Conservation (phyloP, 2,888 invertebrate genomes). For the Diachrysia chrysitis region DNA sequence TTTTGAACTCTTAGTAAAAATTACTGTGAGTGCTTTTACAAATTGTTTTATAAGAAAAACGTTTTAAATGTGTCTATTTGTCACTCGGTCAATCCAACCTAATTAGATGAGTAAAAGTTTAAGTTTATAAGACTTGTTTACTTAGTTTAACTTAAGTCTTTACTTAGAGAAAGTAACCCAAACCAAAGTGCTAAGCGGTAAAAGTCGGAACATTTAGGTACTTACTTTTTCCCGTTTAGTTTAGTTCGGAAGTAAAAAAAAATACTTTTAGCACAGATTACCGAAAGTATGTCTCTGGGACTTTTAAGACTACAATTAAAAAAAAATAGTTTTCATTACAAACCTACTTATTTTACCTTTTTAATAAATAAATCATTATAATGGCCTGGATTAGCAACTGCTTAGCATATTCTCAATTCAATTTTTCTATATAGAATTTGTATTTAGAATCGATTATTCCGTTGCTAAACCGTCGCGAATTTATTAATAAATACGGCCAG, state of each 20-base stretch:
- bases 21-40: neutral
- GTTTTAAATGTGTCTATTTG: slow-evolving; percentile 11
- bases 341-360: no score
- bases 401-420: no score
- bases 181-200: slow-evolving; percentile 65
- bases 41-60: neutral
- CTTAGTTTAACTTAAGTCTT: slow-evolving; percentile 56
- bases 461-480: no score
- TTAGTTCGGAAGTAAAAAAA: slow-evolving; percentile 7
- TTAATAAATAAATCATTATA: no score
- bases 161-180: slow-evolving; percentile 70
- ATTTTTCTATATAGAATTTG: no score
- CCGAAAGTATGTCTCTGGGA: no score
- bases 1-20: neutral
- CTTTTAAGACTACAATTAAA: no score
- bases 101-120: slow-evolving; percentile 56
- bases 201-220: slow-evolving; percentile 67
- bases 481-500: no score
- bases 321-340: no score
- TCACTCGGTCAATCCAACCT: slow-evolving; percentile 28
- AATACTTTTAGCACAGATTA: no score
- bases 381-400: no score
- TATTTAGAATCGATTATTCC: no score
- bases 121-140: slow-evolving; percentile 57
- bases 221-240: slow-evolving; percentile 24